These are phyloP conservation scores for Apostichopus japonicus DNA, from an alignment of 35 echinoderm and acorn worm species.

Conservation along the genomic window DNA sequence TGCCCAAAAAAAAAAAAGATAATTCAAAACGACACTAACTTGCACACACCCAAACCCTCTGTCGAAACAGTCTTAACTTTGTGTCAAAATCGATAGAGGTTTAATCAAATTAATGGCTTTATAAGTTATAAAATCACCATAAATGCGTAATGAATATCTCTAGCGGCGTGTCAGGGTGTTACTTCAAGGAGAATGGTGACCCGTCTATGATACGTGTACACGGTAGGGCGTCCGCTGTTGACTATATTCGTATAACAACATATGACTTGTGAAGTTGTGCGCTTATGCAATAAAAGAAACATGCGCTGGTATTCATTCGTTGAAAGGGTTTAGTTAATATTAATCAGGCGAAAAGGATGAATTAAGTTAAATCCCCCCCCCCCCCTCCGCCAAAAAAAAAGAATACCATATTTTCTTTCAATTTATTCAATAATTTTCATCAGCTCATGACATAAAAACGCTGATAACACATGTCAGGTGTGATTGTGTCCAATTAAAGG, in stretches of 20 bases:
- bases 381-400: background rate
- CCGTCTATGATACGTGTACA: background rate
- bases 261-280: background rate
- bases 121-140: slow-evolving; percentile 52
- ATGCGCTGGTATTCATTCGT: background rate
- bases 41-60: background rate
- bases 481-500: slow-evolving; percentile 7
- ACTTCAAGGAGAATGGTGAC: slow-evolving; percentile 10
- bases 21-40: background rate
- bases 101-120: slow-evolving; percentile 44
- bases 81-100: slow-evolving; percentile 38
- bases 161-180: slow-evolving; percentile 23
- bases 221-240: slow-evolving; percentile 3
- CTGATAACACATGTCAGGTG: background rate
- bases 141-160: slow-evolving; percentile 45
- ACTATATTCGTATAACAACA: background rate
- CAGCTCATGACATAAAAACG: background rate
- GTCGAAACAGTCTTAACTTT: slow-evolving; percentile 1
- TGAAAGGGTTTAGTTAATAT: slow-evolving; percentile 10
- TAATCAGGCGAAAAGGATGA: slow-evolving; percentile 9
- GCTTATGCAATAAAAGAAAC: background rate
- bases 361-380: background rate
- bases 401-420: background rate
- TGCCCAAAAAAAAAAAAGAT: background rate
- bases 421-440: background rate